Evolutionary conservation across 2,888 invertebrate species (phyloP).

Genomic region (Brenthis hecate): DNA sequence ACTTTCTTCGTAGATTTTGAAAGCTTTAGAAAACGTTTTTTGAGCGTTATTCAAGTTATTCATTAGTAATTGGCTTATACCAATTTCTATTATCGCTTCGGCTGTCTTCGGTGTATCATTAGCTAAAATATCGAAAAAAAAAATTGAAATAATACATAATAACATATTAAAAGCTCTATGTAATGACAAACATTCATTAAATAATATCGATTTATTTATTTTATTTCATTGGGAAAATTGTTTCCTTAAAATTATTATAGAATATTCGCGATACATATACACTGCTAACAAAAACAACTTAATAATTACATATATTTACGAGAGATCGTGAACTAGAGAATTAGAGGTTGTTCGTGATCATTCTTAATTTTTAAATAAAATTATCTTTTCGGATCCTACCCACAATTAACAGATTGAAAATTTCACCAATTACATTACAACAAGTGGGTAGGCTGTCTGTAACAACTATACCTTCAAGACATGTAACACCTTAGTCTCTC

Average conservation of each 20-base stretch:
- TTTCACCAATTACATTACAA: no score
- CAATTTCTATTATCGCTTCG: slow-evolving; percentile 79
- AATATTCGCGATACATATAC: neutral
- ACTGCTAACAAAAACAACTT: slow-evolving; percentile 11
- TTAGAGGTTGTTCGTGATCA: neutral
- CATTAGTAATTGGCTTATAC: slow-evolving; percentile 75
- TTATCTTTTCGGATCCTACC: no score
- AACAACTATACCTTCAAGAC: no score
- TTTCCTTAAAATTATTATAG: slow-evolving; percentile 4
- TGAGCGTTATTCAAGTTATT: slow-evolving; percentile 75
- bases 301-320: slow-evolving; percentile 1
- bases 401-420: no score
- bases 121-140: slow-evolving; percentile 55
- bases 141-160: neutral
- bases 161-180: neutral
- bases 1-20: slow-evolving; percentile 61
- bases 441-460: no score
- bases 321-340: slow-evolving; percentile 7
- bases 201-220: neutral
- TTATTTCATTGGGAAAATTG: neutral
- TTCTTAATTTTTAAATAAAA: neutral
- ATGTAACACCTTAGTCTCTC: no score
- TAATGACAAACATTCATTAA: neutral
- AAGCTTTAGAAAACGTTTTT: slow-evolving; percentile 74
- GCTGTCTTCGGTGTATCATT: slow-evolving; percentile 68